Percentiles rank a stretch among this genome's conserved stretches.
These are phyloP conservation scores for Lerema accius DNA, from an alignment of 1,140 invertebrate species.

Conservation along the genomic window DNA sequence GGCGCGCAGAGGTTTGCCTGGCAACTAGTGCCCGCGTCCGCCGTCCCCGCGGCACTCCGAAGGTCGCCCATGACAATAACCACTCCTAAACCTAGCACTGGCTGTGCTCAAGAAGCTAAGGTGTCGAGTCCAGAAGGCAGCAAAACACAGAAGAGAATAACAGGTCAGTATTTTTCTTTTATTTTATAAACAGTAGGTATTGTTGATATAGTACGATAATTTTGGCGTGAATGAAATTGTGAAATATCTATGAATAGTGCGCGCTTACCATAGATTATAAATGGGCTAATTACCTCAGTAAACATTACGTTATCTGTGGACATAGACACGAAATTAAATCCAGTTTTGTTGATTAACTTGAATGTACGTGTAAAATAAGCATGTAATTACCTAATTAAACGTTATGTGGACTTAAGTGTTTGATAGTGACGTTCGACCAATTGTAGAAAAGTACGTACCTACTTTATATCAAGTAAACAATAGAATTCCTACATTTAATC, in stretches of 20 bases:
- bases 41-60: constrained; percentile 65
- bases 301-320: constrained; percentile 33
- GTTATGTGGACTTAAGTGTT: too few relatives aligned
- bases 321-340: neutral
- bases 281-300: constrained; percentile 21
- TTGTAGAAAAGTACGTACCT: too few relatives aligned
- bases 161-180: constrained; percentile 61
- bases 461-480: too few relatives aligned
- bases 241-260: neutral
- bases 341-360: too few relatives aligned
- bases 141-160: constrained; percentile 79
- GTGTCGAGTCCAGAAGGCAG: constrained; percentile 68
- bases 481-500: too few relatives aligned
- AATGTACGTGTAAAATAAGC: too few relatives aligned
- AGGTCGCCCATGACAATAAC: constrained; percentile 69
- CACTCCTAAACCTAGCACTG: constrained; percentile 51
- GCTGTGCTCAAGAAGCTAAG: constrained; percentile 59
- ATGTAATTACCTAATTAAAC: too few relatives aligned
- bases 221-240: constrained; percentile 13
- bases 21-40: constrained; percentile 69
- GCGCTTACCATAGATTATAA: constrained; percentile 18
- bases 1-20: constrained; percentile 75
- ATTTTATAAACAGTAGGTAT: too few relatives aligned
- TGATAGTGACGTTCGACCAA: too few relatives aligned
- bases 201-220: constrained; percentile 2